Evolutionary conservation across 2,888 invertebrate genomes (phyloP).

Genomic region (Agrotis segetum): DNA sequence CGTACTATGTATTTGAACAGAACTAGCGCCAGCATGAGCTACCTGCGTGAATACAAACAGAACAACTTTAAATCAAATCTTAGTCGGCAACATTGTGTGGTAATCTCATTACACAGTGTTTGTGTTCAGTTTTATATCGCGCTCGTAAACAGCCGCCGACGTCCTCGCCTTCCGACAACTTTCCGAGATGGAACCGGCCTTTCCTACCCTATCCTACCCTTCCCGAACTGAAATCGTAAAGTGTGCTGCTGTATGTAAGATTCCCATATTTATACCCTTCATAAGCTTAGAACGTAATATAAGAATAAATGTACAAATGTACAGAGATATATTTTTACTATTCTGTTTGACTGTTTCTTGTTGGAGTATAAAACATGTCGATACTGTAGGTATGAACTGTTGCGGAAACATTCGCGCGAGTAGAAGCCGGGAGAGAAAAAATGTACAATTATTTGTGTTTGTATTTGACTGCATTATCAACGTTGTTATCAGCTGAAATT

Average conservation of each 20-base stretch:
- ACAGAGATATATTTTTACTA: constrained; percentile 28
- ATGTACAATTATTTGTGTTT: constrained; percentile 1
- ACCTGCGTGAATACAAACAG: background rate
- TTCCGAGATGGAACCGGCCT: constrained; percentile 43
- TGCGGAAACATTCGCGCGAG: background rate
- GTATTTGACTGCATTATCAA: background rate
- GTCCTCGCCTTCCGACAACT: constrained; percentile 23
- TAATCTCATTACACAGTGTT: constrained; percentile 38
- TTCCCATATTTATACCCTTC: constrained; percentile 52
- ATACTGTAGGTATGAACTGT: background rate
- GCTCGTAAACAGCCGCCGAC: constrained; percentile 43
- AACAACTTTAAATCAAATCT: constrained; percentile 14
- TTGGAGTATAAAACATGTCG: background rate
- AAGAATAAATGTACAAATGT: constrained; percentile 34
- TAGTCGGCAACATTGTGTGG: constrained; percentile 5
- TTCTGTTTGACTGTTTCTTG: constrained; percentile 26
- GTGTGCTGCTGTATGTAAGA: constrained; percentile 53
- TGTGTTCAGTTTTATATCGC: constrained; percentile 46
- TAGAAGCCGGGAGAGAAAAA: background rate
- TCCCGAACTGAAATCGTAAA: constrained; percentile 51
- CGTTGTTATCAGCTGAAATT: background rate
- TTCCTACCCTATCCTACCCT: constrained; percentile 38
- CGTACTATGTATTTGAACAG: background rate
- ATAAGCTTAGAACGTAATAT: constrained; percentile 44
- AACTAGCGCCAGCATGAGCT: no score